Base-by-base conservation (phyloP, 1,140 invertebrate species). In the Pogonus chalceus region DNA sequence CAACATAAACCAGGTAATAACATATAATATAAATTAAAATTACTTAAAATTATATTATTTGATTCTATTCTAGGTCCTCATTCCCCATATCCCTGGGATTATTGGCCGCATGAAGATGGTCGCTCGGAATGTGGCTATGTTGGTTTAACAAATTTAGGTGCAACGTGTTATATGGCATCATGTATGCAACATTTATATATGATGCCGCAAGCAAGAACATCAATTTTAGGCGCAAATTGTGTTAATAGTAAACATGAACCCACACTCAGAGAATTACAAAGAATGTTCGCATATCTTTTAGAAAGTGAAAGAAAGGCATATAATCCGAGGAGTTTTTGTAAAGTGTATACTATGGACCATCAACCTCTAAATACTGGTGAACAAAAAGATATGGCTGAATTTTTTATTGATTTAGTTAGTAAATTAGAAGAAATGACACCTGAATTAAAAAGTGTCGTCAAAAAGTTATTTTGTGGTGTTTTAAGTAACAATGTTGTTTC, bases 311-410 rank as follows among this genome's bases (percentile, higher is more conserved):
- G 93, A 31, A 96, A 96, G 71, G 88, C 93, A 0, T 96, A 96
- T 66, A 96, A 96, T 72, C 93, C 93, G 0, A 76, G 90, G 16
- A 92, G 89, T 59, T 96, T 97, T 66, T 96, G 94, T 72, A 90
- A 94, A 63, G 91, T 93, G 0, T 97, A 97, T 69, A 92, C 90
- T 26, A 96, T 97, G 93, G 92, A 96, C 66, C 88, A 92, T 65
- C 91, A 95, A 65, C 90, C 91, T 0, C 72, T 96, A 2, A 97
- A 97, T 68, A 96, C 92, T 0, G 92, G 91, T 0, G 94, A 97
- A 69, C 94, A 96, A 68, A 96, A 96, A 67, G 94, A 97, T 65
- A 97, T 97, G 94, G 92, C 92, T 0, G 94, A 97, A 71, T 96
- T 96, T 72, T 96, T 96, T 63, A 96, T 94, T 37, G 92, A 97